Percentiles rank a stretch among this genome's conserved stretches.
phyloP scores from a whole-genome alignment of 1,140 invertebrate genomes.

The Drosophila littoralis region DNA sequence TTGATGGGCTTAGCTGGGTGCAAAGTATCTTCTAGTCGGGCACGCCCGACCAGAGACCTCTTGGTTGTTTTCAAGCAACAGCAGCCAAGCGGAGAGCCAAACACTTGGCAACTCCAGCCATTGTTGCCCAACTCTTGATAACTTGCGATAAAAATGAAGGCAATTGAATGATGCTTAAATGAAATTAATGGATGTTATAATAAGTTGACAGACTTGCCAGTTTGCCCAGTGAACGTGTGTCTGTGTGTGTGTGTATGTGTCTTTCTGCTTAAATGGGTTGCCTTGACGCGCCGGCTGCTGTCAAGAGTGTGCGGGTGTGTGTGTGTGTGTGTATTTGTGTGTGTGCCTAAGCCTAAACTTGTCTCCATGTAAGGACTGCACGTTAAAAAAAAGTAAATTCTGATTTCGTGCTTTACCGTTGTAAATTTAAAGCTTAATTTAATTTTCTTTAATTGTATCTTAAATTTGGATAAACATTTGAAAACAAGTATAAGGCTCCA shows the following conservation, averaged over 20 bases:
- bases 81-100: neutral
- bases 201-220: slow-evolving; percentile 77
- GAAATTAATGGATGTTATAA: slow-evolving; percentile 84
- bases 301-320: no score
- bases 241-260: neutral
- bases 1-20: no score
- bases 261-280: neutral
- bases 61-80: slow-evolving; percentile 3
- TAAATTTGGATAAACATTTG: no score
- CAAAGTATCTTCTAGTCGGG: no score
- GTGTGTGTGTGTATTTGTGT: neutral
- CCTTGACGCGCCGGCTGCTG: neutral
- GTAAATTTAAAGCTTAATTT: no score
- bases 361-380: neutral
- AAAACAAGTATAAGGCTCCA: no score
- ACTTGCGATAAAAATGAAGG: slow-evolving; percentile 75
- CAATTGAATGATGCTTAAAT: slow-evolving; percentile 82
- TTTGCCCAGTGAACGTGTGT: neutral
- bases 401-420: no score
- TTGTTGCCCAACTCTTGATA: slow-evolving; percentile 66
- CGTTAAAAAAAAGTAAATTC: no score
- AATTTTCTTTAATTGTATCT: no score
- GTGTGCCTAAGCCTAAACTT: neutral
- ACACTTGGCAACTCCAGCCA: slow-evolving; percentile 2
- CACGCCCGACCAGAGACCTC: no score